Evolutionary conservation across 2,888 invertebrate species (phyloP).

Genomic region (Drosophila recens): DNA sequence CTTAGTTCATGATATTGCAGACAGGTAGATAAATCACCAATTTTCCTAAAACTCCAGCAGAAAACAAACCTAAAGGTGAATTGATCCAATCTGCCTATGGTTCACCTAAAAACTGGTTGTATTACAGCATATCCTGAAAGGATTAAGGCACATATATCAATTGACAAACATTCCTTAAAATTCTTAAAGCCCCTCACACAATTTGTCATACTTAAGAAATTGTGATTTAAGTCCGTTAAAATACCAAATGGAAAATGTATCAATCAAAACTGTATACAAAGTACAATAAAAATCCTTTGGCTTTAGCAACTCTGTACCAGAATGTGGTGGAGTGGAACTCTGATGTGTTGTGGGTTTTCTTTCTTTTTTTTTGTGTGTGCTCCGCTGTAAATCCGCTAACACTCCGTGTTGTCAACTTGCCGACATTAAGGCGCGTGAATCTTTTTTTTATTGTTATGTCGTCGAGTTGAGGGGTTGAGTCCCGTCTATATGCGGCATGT

Average conservation of each 20-base stretch:
- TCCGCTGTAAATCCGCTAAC: constrained; percentile 73
- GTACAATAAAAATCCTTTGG: constrained; percentile 65
- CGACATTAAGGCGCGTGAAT: constrained; percentile 78
- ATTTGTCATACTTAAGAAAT: constrained; percentile 71
- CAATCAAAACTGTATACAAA: constrained; percentile 69
- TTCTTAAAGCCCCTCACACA: constrained; percentile 21
- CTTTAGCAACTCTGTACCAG: constrained; percentile 20
- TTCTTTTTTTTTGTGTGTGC: constrained; percentile 14
- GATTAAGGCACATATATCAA: constrained; percentile 4
- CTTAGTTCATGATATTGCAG: not conserved
- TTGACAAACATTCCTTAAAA: constrained; percentile 9
- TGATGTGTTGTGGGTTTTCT: constrained; percentile 22
- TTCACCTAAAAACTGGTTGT: not conserved
- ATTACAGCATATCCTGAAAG: not conserved
- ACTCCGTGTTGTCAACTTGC: constrained; percentile 78
- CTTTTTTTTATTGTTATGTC: constrained; percentile 74
- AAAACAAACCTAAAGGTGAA: not conserved
- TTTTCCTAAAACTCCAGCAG: not conserved
- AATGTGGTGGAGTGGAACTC: constrained; percentile 2
- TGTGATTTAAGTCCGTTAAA: constrained; percentile 52
- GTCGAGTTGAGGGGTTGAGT: constrained; percentile 53
- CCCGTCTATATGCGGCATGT: constrained; percentile 19
- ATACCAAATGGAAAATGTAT: constrained; percentile 67
- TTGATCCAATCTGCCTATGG: not conserved
- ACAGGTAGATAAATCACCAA: too few relatives aligned